Conservation (phyloP, 2,797 vertebrate genomes). For the Potorous gilbertii region DNA sequence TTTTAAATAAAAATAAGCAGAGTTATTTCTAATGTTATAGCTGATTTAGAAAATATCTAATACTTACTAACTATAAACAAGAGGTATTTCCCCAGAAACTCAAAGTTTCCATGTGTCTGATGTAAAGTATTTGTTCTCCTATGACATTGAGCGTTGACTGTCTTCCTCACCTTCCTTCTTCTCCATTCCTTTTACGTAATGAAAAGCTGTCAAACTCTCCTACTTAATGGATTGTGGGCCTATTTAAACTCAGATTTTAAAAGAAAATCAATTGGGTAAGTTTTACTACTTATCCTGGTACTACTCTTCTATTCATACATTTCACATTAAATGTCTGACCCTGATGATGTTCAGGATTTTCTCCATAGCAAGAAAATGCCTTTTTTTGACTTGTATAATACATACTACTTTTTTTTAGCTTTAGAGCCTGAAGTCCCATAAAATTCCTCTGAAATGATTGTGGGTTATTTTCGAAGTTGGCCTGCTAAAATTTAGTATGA, state of each 20-base stretch:
- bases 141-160: background rate
- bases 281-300: slow-evolving; percentile 10
- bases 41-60: slow-evolving; percentile 34
- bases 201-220: background rate
- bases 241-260: background rate
- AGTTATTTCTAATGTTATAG: slow-evolving; percentile 5
- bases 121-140: background rate
- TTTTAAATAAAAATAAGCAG: slow-evolving; percentile 22
- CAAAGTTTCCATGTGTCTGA: background rate
- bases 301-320: slow-evolving; percentile 30
- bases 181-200: background rate
- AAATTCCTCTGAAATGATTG: background rate
- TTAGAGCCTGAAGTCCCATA: slow-evolving; percentile 31
- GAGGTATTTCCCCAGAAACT: slow-evolving; percentile 23
- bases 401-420: background rate
- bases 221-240: slow-evolving; percentile 4
- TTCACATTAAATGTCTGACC: slow-evolving; percentile 15
- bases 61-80: slow-evolving; percentile 6
- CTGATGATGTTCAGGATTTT: background rate
- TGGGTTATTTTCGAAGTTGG: background rate
- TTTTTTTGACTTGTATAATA: slow-evolving; percentile 25
- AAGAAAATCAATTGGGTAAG: slow-evolving; percentile 3
- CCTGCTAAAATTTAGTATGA: background rate
- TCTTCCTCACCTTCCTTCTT: background rate
- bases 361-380: background rate